phyloP scores from a whole-genome alignment of 2,888 invertebrate species.

The Drosophila mimetica region DNA sequence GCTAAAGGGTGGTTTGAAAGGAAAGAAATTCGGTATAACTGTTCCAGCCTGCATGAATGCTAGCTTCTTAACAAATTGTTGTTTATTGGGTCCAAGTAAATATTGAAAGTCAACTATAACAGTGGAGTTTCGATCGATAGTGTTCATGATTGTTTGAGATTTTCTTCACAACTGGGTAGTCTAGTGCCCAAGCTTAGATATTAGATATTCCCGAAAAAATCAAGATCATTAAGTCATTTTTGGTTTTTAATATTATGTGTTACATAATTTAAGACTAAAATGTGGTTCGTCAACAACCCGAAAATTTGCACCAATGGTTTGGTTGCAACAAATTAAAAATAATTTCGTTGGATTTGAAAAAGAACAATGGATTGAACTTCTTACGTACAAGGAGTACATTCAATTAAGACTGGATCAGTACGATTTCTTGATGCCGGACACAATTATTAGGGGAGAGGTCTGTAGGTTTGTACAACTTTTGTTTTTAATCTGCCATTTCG shows the following conservation, averaged over 20 bases:
- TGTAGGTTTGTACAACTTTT: too few species aligned
- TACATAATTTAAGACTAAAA: constrained; percentile 1
- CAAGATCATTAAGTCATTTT: constrained; percentile 3
- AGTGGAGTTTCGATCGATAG: background rate
- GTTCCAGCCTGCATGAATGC: background rate
- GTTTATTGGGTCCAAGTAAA: constrained; percentile 2
- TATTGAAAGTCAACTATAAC: constrained; percentile 7
- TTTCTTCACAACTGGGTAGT: background rate
- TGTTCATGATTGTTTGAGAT: background rate
- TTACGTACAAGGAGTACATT: constrained; percentile 8
- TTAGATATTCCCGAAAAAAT: background rate
- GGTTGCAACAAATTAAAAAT: constrained; percentile 7
- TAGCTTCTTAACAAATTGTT: constrained; percentile 5
- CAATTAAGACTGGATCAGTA: constrained; percentile 6
- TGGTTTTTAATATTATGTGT: background rate
- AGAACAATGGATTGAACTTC: constrained; percentile 7
- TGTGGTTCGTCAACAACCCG: constrained; percentile 1
- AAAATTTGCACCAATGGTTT: constrained; percentile 4
- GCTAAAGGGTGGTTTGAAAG: too few species aligned
- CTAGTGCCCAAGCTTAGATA: background rate
- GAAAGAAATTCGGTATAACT: too few species aligned
- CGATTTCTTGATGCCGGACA: constrained; percentile 2
- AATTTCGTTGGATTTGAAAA: constrained; percentile 3
- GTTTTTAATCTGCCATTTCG: too few species aligned
- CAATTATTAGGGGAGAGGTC: too few species aligned